phyloP scores from a whole-genome alignment of 2,888 invertebrate genomes.

The Coelopa pilipes region DNA sequence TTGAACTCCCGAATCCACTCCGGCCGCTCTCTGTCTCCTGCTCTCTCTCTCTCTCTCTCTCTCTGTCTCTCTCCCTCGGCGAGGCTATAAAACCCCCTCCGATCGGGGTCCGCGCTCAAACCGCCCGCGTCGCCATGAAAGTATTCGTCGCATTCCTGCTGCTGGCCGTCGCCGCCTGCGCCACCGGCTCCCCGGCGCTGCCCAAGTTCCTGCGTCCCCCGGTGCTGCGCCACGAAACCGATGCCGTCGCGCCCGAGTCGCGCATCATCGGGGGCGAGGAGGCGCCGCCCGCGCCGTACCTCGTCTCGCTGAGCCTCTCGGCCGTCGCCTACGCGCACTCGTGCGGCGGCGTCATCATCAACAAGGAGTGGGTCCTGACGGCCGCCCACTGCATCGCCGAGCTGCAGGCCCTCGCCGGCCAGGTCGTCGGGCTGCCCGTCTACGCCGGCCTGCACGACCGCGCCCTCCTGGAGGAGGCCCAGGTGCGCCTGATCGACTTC shows the following conservation, averaged over 20 bases:
- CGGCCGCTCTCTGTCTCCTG: not conserved
- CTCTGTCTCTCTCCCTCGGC: not conserved
- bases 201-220: slow-evolving; percentile 38
- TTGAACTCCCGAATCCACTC: no score
- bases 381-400: slow-evolving; percentile 59
- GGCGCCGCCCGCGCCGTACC: slow-evolving; percentile 49
- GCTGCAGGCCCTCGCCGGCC: slow-evolving; percentile 40
- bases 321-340: slow-evolving; percentile 56
- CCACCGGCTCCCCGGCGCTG: slow-evolving; percentile 37
- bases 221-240: slow-evolving; percentile 5
- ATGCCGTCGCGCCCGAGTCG: slow-evolving; percentile 40
- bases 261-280: slow-evolving; percentile 54
- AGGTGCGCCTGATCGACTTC: slow-evolving; percentile 57
- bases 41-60: not conserved
- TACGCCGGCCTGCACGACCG: slow-evolving; percentile 57
- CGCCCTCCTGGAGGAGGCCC: slow-evolving; percentile 49
- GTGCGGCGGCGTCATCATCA: slow-evolving; percentile 67
- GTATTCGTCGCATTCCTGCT: slow-evolving; percentile 17
- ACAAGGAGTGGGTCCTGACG: slow-evolving; percentile 64
- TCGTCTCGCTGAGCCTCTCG: slow-evolving; percentile 55
- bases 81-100: slow-evolving; percentile 15
- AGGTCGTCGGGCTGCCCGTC: slow-evolving; percentile 49
- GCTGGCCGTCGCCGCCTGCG: slow-evolving; percentile 44
- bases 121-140: slow-evolving; percentile 16
- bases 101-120: not conserved